Percentiles rank a stretch among this genome's conserved stretches.
phyloP scores from a whole-genome alignment of 2,113 vertebrate genomes.

The Todiramphus chloris region DNA sequence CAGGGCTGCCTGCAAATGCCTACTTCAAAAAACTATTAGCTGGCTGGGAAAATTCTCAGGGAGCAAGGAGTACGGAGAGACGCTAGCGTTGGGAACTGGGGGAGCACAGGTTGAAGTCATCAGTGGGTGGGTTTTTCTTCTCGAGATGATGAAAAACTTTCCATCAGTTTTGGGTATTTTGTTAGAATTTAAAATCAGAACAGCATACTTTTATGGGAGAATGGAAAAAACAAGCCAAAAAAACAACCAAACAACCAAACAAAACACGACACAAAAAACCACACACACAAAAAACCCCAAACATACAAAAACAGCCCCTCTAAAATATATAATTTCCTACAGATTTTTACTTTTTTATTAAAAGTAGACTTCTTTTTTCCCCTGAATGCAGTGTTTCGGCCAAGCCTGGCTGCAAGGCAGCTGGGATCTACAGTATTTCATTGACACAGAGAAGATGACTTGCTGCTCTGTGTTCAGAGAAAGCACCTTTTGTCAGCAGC shows the following conservation, averaged over 20 bases:
- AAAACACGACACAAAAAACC: too few species aligned
- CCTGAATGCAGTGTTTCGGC: not conserved
- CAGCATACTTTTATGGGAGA: not conserved
- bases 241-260: too few species aligned
- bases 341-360: not conserved
- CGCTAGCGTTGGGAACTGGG: fast-evolving
- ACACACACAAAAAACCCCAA: too few species aligned
- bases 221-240: not conserved
- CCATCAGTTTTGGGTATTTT: not conserved
- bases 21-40: not conserved
- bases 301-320: too few species aligned
- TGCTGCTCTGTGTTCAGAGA: not conserved
- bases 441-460: not conserved
- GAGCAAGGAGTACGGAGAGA: not conserved
- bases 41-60: not conserved
- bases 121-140: not conserved
- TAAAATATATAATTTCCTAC: not conserved
- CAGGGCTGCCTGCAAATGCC: not conserved
- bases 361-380: not conserved
- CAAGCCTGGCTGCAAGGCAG: not conserved
- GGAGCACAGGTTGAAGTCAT: not conserved
- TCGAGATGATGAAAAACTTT: not conserved
- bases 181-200: not conserved
- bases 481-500: slow-evolving; percentile 40
- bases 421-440: not conserved